phyloP scores from a whole-genome alignment of 2,888 invertebrate genomes.

The Parthenolecanium corni region DNA sequence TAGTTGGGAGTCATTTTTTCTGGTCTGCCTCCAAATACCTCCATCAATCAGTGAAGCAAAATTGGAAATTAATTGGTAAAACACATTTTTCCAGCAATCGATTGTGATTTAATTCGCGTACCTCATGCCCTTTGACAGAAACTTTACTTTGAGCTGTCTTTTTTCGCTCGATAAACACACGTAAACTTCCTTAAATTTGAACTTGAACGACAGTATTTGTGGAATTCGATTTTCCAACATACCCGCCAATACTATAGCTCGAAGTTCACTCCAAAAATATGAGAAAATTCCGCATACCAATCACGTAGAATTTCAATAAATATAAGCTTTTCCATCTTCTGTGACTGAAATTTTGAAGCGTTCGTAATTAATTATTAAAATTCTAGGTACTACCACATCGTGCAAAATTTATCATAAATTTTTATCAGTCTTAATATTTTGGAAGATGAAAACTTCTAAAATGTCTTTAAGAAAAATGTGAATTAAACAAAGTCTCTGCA shows the following conservation, averaged over 20 bases:
- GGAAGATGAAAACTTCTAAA: no score
- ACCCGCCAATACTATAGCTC: background rate
- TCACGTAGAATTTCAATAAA: background rate
- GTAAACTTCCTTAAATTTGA: slow-evolving; percentile 12
- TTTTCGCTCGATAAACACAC: background rate
- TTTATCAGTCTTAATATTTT: no score
- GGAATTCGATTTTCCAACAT: slow-evolving; percentile 20
- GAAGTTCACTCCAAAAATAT: slow-evolving; percentile 16
- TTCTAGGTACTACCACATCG: background rate
- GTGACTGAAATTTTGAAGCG: background rate
- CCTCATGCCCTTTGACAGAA: no score
- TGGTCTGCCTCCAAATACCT: no score
- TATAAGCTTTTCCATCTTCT: background rate
- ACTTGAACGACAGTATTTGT: slow-evolving; percentile 8
- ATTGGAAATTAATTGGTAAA: background rate
- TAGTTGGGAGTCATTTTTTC: no score
- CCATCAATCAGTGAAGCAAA: background rate
- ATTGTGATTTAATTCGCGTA: background rate
- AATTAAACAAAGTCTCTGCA: no score
- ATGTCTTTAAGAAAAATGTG: no score
- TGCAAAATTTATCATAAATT: no score
- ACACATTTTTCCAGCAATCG: background rate
- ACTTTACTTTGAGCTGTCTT: background rate
- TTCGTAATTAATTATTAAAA: background rate
- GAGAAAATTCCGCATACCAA: slow-evolving; percentile 19